A percentile compares a stretch with the other conserved stretches of the same genome.
phyloP scores from a whole-genome alignment of 1,140 invertebrate species.

The Hyposmocoma kahamanoa region DNA sequence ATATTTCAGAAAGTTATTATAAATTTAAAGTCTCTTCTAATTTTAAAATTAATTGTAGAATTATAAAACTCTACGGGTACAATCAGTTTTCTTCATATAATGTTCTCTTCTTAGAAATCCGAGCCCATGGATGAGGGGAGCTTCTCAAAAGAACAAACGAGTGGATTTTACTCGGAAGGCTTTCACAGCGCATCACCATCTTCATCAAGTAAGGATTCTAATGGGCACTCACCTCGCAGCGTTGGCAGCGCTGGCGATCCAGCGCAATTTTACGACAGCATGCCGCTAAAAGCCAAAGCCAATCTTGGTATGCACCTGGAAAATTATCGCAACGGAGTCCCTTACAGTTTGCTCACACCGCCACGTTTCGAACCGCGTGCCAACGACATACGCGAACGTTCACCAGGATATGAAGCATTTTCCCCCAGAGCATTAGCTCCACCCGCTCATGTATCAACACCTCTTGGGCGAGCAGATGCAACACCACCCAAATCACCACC shows the following conservation, averaged over 20 bases:
- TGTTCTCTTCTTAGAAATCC: slow-evolving; percentile 63
- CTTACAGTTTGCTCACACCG: slow-evolving; percentile 59
- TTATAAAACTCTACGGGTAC: no score
- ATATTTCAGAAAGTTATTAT: no score
- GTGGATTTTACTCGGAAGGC: slow-evolving; percentile 67
- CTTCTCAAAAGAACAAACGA: slow-evolving; percentile 57
- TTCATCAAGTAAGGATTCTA: slow-evolving; percentile 67
- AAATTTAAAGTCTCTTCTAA: no score
- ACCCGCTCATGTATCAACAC: slow-evolving; percentile 53
- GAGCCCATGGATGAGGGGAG: slow-evolving; percentile 62
- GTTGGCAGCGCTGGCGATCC: slow-evolving; percentile 61
- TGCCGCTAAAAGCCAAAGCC: slow-evolving; percentile 54
- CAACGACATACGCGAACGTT: slow-evolving; percentile 49
- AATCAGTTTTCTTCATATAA: no score
- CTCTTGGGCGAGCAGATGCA: slow-evolving; percentile 44
- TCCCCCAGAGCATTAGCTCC: slow-evolving; percentile 58
- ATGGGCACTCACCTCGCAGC: slow-evolving; percentile 59
- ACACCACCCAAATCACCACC: slow-evolving; percentile 75
- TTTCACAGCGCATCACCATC: slow-evolving; percentile 71
- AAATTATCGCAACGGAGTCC: slow-evolving; percentile 40
- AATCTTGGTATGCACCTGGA: slow-evolving; percentile 58
- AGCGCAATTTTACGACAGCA: slow-evolving; percentile 66
- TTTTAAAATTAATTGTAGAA: no score
- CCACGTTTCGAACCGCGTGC: slow-evolving; percentile 51
- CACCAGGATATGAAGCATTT: slow-evolving; percentile 64